phyloP scores from a whole-genome alignment of 2,888 invertebrate species.

The Nephrotoma appendiculata region DNA sequence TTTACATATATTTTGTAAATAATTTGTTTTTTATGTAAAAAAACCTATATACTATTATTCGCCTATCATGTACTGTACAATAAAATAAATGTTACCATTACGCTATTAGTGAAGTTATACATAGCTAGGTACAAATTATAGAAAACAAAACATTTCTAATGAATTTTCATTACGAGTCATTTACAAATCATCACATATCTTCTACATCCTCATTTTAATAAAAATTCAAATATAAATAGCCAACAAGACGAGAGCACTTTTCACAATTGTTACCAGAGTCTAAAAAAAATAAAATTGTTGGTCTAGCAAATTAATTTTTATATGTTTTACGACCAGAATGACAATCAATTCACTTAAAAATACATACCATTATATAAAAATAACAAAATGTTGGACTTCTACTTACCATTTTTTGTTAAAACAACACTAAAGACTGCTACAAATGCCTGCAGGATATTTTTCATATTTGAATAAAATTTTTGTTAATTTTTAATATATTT shows the following conservation, averaged over 20 bases:
- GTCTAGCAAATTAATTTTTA: neutral
- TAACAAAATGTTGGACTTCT: neutral
- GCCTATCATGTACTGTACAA: too few species aligned
- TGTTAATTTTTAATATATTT: neutral
- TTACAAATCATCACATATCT: neutral
- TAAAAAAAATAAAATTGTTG: neutral
- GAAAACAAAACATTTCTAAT: too few species aligned
- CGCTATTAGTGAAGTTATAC: too few species aligned
- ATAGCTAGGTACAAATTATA: too few species aligned
- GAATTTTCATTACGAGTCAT: neutral
- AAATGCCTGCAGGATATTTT: slow-evolving; percentile 5
- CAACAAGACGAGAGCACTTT: neutral
- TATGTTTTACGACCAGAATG: neutral
- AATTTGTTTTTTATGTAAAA: too few species aligned
- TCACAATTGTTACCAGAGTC: neutral
- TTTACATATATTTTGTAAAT: too few species aligned
- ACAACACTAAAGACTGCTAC: slow-evolving; percentile 3
- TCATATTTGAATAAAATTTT: slow-evolving; percentile 3
- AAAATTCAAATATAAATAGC: neutral
- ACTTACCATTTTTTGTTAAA: slow-evolving; percentile 5
- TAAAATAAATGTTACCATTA: too few species aligned
- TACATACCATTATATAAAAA: neutral
- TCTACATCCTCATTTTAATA: neutral
- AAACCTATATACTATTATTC: too few species aligned
- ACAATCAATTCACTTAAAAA: neutral